phyloP scores from a whole-genome alignment of 1,140 invertebrate genomes.

The Hylaeus volcanicus region DNA sequence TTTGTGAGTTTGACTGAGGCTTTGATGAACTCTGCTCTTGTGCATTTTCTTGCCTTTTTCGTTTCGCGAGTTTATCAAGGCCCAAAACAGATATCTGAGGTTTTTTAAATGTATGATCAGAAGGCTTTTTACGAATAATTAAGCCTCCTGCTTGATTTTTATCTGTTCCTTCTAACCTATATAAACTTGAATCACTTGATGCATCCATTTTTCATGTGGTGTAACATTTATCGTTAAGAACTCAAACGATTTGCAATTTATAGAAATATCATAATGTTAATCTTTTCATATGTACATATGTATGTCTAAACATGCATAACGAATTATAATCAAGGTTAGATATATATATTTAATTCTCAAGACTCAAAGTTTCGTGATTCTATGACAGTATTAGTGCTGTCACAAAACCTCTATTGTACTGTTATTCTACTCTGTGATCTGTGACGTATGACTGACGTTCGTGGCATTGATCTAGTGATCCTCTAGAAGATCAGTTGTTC shows the following conservation, averaged over 20 bases:
- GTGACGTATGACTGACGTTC: too few relatives aligned
- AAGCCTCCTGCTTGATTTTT: conserved; percentile 88
- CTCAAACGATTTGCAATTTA: background rate
- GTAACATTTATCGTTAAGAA: background rate
- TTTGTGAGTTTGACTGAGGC: conserved; percentile 72
- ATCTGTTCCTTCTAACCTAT: conserved; percentile 91
- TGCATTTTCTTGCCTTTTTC: conserved; percentile 83
- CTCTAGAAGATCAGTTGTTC: too few relatives aligned
- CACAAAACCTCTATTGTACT: too few relatives aligned
- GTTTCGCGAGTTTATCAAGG: conserved; percentile 92
- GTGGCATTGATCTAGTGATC: too few relatives aligned
- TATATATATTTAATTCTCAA: too few relatives aligned
- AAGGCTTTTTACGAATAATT: conserved; percentile 89
- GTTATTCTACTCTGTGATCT: too few relatives aligned
- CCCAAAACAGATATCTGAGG: conserved; percentile 91
- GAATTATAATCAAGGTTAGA: too few relatives aligned
- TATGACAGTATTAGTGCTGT: too few relatives aligned
- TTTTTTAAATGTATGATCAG: conserved; percentile 87
- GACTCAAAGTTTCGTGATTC: too few relatives aligned
- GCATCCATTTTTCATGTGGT: conserved; percentile 37
- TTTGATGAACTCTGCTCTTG: conserved; percentile 61
- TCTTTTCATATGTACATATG: background rate
- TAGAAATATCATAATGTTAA: background rate
- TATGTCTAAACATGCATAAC: background rate
- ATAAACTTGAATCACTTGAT: conserved; percentile 82